Conservation (phyloP, 2,113 vertebrate genomes). For the Lutjanus erythropterus region DNA sequence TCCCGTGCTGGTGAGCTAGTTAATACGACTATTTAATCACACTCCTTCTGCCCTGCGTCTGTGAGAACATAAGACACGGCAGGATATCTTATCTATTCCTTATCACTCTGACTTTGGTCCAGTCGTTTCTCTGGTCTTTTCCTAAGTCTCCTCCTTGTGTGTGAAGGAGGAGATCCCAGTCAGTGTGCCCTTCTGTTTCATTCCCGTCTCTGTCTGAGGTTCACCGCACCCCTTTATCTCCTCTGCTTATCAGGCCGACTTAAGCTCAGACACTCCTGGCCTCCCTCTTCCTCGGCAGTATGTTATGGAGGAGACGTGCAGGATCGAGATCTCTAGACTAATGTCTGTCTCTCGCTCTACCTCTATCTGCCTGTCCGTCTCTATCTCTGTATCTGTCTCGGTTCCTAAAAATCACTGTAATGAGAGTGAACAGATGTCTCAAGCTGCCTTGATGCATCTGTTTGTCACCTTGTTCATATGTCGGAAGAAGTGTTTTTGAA, state of each 20-base stretch:
- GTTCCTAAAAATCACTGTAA: neutral
- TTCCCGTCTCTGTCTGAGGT: conserved; percentile 43
- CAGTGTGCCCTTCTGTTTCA: conserved; percentile 45
- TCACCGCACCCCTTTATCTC: conserved; percentile 67
- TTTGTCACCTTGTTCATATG: neutral
- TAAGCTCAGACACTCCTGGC: conserved; percentile 61
- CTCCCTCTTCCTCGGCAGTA: conserved; percentile 48
- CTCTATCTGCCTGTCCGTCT: conserved; percentile 26
- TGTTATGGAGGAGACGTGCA: conserved; percentile 53
- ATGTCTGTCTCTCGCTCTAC: conserved; percentile 40
- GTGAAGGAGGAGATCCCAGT: conserved; percentile 45
- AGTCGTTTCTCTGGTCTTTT: conserved; percentile 26
- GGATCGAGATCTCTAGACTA: conserved; percentile 46
- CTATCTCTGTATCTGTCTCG: conserved; percentile 32
- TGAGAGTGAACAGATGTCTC: neutral
- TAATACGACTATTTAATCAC: conserved; percentile 1
- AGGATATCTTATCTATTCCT: conserved; percentile 23
- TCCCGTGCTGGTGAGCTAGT: neutral
- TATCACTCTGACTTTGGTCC: conserved; percentile 41
- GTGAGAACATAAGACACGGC: conserved; percentile 41
- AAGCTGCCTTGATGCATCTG: neutral
- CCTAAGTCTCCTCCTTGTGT: conserved; percentile 25
- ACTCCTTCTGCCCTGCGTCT: neutral
- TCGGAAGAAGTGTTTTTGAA: neutral
- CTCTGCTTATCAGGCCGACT: conserved; percentile 63